Conservation (phyloP, 2,113 vertebrate species). For the Mastomys natalensis region DNA sequence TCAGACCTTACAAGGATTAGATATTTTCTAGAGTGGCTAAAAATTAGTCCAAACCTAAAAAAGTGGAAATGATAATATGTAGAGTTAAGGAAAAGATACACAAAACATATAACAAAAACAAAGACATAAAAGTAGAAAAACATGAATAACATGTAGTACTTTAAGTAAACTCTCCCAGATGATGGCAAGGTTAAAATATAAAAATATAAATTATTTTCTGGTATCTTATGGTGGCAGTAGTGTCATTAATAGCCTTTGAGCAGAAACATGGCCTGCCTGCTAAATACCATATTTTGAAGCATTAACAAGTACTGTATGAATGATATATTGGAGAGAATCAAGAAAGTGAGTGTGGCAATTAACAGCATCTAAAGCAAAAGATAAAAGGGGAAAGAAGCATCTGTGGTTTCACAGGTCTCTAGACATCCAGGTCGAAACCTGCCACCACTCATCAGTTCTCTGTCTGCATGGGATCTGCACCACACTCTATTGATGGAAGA, state of each 20-base stretch:
- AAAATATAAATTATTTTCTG: constrained; percentile 5
- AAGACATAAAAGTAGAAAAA: not conserved
- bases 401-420: rapidly evolving
- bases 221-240: not conserved
- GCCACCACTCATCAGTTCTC: not conserved
- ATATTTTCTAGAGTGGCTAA: constrained; percentile 11
- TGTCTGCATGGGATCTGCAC: not conserved
- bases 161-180: not conserved
- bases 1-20: not conserved
- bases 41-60: not conserved
- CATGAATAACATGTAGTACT: not conserved
- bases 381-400: not conserved
- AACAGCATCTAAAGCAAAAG: not conserved
- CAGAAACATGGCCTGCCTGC: not conserved
- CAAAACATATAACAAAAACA: not conserved
- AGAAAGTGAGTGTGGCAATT: not conserved
- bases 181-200: not conserved
- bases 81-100: not conserved
- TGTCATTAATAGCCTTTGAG: not conserved
- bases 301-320: not conserved
- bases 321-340: not conserved
- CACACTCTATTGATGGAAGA: not conserved
- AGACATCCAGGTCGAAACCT: not conserved
- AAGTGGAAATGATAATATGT: not conserved
- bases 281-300: not conserved